Percentiles rank a stretch among this genome's conserved stretches.
phyloP scores from a whole-genome alignment of 2,113 vertebrate genomes.

The Illadopsis cleaveri region DNA sequence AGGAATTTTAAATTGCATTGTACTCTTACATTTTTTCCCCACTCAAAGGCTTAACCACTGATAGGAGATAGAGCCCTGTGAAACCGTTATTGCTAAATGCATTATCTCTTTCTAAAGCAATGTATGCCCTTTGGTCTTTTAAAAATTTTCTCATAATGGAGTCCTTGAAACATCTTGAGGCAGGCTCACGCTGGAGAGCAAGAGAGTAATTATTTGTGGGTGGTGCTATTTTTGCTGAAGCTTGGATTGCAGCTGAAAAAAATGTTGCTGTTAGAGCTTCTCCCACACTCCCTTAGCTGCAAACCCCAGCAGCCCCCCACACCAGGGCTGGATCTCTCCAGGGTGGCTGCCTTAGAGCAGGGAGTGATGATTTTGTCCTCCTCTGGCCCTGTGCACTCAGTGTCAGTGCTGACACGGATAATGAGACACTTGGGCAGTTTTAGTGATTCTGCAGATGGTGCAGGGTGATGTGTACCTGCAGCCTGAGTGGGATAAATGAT shows the following conservation, averaged over 20 bases:
- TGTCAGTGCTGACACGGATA: neutral
- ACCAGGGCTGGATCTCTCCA: neutral
- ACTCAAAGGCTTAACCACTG: constrained; percentile 34
- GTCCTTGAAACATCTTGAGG: constrained; percentile 51
- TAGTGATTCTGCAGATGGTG: neutral
- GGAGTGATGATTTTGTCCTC: neutral
- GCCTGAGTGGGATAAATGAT: neutral
- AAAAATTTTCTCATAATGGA: constrained; percentile 34
- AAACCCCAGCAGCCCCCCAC: neutral
- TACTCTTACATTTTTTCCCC: constrained; percentile 7
- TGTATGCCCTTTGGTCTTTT: constrained; percentile 41
- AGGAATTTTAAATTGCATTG: constrained; percentile 49
- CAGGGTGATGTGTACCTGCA: neutral
- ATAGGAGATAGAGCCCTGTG: constrained; percentile 20
- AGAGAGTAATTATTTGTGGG: constrained; percentile 50
- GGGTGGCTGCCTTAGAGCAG: neutral
- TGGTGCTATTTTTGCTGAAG: constrained; percentile 27
- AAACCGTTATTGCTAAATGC: constrained; percentile 11
- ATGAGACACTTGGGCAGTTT: neutral
- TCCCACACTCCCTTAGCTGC: neutral
- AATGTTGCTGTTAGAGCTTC: neutral
- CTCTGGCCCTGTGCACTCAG: neutral
- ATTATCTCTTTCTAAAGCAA: constrained; percentile 53
- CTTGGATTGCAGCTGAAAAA: constrained; percentile 1
- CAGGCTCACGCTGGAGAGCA: constrained; percentile 21